These are phyloP conservation scores for Artemisiospiza belli DNA, from an alignment of 2,113 vertebrate species.

Conservation along the genomic window DNA sequence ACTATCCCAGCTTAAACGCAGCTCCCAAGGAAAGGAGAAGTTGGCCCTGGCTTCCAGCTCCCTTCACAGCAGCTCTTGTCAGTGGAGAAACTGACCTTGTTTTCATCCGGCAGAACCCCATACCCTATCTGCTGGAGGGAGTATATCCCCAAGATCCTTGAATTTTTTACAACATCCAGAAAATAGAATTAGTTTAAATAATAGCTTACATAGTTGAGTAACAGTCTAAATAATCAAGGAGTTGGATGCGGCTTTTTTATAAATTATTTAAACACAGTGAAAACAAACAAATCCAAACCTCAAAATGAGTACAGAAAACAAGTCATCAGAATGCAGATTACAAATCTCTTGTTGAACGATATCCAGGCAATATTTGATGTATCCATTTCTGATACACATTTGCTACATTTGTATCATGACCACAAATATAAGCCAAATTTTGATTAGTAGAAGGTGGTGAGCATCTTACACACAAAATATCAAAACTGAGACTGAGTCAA, in stretches of 20 bases:
- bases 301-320: not conserved
- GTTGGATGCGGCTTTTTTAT: not conserved
- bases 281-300: not conserved
- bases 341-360: not conserved
- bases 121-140: not conserved
- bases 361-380: not conserved
- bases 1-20: not conserved
- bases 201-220: not conserved
- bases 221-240: not conserved
- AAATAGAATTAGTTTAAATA: not conserved
- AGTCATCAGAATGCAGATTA: not conserved
- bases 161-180: not conserved
- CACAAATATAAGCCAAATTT: not conserved
- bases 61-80: not conserved
- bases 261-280: not conserved
- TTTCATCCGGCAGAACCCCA: not conserved
- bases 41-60: not conserved
- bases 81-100: fast-evolving
- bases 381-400: not conserved
- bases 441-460: not conserved
- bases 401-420: not conserved
- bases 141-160: not conserved
- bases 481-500: not conserved
- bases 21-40: not conserved
- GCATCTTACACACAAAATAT: not conserved